Conservation (phyloP, 2,797 vertebrate genomes). For the Mus spretus region DNA sequence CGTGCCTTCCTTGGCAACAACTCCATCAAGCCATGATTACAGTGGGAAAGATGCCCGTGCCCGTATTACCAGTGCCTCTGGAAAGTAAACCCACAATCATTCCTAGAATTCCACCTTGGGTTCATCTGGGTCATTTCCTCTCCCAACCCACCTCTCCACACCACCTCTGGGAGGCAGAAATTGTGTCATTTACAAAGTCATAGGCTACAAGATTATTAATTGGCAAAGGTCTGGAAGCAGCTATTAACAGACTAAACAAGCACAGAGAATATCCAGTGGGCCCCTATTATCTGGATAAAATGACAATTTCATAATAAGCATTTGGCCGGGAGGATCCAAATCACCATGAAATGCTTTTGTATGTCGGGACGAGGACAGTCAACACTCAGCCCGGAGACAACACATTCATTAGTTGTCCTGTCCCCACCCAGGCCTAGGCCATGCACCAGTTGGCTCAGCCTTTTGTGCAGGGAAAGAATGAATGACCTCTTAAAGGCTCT, state of each 20-base stretch:
- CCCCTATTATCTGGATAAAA: constrained; percentile 62
- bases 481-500: neutral
- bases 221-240: constrained; percentile 67
- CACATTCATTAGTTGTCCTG: neutral
- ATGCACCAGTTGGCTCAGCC: neutral
- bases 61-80: constrained; percentile 79
- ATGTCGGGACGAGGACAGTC: neutral
- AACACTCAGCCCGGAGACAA: neutral
- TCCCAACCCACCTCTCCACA: neutral
- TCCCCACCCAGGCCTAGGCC: neutral
- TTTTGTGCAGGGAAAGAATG: neutral
- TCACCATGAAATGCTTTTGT: constrained; percentile 8
- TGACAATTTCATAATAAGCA: constrained; percentile 16
- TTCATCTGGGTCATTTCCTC: constrained; percentile 79
- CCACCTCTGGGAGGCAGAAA: constrained; percentile 66
- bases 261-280: neutral
- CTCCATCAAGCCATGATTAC: constrained; percentile 93
- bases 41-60: constrained; percentile 89
- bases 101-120: constrained; percentile 80
- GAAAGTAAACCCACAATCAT: constrained; percentile 81
- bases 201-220: constrained; percentile 16
- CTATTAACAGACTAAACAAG: constrained; percentile 50
- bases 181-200: constrained; percentile 82
- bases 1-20: constrained; percentile 94
- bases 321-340: neutral